phyloP scores from a whole-genome alignment of 2,888 invertebrate genomes.

The Octonoba sinensis region DNA sequence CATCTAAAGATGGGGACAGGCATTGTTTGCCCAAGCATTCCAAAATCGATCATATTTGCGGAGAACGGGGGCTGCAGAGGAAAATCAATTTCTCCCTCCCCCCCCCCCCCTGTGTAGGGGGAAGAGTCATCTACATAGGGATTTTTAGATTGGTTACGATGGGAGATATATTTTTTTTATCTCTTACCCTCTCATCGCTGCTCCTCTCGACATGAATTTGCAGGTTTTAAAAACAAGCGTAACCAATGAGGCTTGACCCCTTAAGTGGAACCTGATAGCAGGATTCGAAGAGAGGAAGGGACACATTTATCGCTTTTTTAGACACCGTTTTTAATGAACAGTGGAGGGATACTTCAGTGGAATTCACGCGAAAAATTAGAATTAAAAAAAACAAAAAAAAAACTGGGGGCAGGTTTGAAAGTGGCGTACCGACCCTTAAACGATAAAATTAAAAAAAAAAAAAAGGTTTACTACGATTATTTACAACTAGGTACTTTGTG shows the following conservation, averaged over 20 bases:
- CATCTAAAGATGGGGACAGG: constrained; percentile 32
- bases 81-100: constrained; percentile 52
- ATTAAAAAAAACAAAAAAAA: too few species aligned
- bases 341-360: too few species aligned
- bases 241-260: constrained; percentile 54
- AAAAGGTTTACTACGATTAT: too few species aligned
- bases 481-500: too few species aligned
- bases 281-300: background rate
- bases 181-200: constrained; percentile 7
- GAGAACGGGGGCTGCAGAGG: background rate
- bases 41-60: constrained; percentile 61
- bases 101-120: constrained; percentile 11
- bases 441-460: too few species aligned
- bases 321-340: too few species aligned
- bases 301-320: background rate
- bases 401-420: too few species aligned
- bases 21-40: constrained; percentile 59
- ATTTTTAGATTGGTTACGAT: constrained; percentile 54
- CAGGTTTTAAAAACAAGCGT: constrained; percentile 49
- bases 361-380: too few species aligned
- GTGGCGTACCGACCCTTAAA: too few species aligned
- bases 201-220: constrained; percentile 42
- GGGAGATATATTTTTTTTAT: constrained; percentile 30
- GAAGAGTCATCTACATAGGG: constrained; percentile 47
- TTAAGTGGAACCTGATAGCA: constrained; percentile 51